Conservation (phyloP, 2,888 invertebrate genomes). For the Drosophila affinis region DNA sequence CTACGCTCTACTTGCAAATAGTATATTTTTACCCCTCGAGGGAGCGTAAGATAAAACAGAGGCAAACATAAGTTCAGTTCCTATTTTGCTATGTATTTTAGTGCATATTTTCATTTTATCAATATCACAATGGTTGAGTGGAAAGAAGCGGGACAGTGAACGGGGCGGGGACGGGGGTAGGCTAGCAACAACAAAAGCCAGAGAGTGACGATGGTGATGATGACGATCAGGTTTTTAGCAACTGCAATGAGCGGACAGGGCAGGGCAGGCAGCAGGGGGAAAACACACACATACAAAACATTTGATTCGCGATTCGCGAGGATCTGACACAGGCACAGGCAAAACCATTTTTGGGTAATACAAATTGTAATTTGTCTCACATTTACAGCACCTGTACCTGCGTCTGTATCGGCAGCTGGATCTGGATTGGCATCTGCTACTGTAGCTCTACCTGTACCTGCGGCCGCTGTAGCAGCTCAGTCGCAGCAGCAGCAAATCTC, state of each 20-base stretch:
- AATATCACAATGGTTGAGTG: slow-evolving; percentile 23
- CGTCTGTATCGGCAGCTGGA: slow-evolving; percentile 8
- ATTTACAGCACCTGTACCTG: slow-evolving; percentile 1
- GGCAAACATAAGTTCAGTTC: not conserved
- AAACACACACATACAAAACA: not conserved
- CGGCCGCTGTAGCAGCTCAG: slow-evolving; percentile 3
- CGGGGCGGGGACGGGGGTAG: slow-evolving; percentile 14
- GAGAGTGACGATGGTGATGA: slow-evolving; percentile 23
- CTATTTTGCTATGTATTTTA: not conserved
- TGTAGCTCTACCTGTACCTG: slow-evolving; percentile 3
- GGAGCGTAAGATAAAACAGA: not conserved
- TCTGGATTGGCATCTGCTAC: slow-evolving; percentile 8
- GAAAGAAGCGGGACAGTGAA: slow-evolving; percentile 27
- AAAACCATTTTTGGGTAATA: not conserved
- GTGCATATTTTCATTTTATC: slow-evolving; percentile 36
- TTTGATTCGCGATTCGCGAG: not conserved
- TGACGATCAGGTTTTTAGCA: slow-evolving; percentile 51
- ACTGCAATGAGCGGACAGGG: slow-evolving; percentile 34
- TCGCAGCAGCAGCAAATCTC: slow-evolving; percentile 36
- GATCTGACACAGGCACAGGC: not conserved
- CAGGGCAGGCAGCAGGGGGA: not conserved
- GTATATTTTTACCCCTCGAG: not conserved
- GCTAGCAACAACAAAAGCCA: slow-evolving; percentile 21
- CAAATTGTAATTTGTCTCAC: not conserved
- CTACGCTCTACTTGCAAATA: not conserved